Conservation (phyloP, 2,113 vertebrate genomes). For the Notechis scutatus region DNA sequence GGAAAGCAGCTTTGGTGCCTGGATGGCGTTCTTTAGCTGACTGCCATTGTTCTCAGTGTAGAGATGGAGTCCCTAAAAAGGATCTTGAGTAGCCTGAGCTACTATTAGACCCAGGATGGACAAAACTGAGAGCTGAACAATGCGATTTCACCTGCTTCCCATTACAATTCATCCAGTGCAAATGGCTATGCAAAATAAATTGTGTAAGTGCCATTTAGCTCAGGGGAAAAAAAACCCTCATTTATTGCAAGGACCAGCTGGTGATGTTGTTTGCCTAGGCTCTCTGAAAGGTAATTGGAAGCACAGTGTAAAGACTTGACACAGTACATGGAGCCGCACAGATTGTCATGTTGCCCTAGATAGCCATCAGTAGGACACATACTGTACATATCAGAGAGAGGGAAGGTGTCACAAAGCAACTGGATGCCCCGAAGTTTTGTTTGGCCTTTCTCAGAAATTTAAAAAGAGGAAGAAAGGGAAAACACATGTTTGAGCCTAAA, state of each 20-base stretch:
- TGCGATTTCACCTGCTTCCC: conserved; percentile 32
- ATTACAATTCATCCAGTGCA: conserved; percentile 49
- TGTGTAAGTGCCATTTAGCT: conserved; percentile 59
- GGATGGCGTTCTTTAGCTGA: background rate
- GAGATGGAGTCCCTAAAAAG: conserved; percentile 4
- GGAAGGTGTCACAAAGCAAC: conserved; percentile 37
- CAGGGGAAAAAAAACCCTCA: conserved; percentile 47
- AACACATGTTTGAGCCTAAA: background rate
- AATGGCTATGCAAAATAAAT: conserved; percentile 60
- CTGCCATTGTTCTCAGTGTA: conserved; percentile 21
- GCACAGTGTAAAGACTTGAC: conserved; percentile 53
- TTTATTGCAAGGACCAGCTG: conserved; percentile 63
- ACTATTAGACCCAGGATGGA: conserved; percentile 24
- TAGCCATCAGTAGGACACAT: conserved; percentile 40
- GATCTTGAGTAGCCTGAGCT: conserved; percentile 25
- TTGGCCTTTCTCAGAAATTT: conserved; percentile 18
- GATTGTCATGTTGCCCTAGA: conserved; percentile 58
- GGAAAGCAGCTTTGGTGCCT: background rate
- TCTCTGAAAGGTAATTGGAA: conserved; percentile 65
- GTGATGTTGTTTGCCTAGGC: conserved; percentile 56
- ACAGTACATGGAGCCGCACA: conserved; percentile 46
- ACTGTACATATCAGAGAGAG: background rate
- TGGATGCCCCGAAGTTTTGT: conserved; percentile 37
- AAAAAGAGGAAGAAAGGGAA: conserved; percentile 28
- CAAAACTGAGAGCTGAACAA: conserved; percentile 22